Evolutionary conservation across 2,797 vertebrate species (phyloP).

Genomic region (Hippopotamyrus pictus): DNA sequence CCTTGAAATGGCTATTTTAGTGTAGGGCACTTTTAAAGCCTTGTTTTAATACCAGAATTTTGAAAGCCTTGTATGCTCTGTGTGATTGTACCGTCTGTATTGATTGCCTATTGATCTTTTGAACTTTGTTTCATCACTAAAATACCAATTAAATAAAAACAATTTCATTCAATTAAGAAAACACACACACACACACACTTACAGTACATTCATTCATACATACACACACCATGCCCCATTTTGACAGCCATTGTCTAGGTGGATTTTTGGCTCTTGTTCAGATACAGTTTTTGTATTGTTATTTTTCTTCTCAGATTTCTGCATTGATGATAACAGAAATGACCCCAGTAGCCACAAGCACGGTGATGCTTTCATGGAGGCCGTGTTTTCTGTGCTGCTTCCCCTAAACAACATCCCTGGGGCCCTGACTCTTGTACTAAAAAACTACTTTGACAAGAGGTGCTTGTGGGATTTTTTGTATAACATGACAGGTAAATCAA

Average conservation of each 20-base stretch:
- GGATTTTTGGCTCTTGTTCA: slow-evolving; percentile 1
- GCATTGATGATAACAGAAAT: slow-evolving; percentile 39
- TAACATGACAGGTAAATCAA: slow-evolving; percentile 73
- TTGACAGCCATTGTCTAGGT: background rate
- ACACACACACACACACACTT: background rate
- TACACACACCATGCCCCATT: background rate
- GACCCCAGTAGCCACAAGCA: slow-evolving; percentile 43
- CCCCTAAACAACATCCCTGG: slow-evolving; percentile 69
- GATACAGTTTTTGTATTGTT: background rate
- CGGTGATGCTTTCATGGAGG: slow-evolving; percentile 59
- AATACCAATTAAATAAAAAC: background rate
- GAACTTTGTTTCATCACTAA: background rate
- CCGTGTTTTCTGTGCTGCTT: slow-evolving; percentile 72
- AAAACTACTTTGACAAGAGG: slow-evolving; percentile 74
- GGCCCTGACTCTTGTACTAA: slow-evolving; percentile 72
- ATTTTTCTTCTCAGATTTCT: slow-evolving; percentile 50
- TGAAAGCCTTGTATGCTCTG: background rate
- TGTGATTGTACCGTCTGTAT: background rate
- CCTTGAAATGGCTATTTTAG: slow-evolving; percentile 58
- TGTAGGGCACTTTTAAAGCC: slow-evolving; percentile 30
- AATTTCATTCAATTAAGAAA: background rate
- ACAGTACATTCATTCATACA: background rate
- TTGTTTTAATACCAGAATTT: background rate
- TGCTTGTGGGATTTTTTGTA: slow-evolving; percentile 76
- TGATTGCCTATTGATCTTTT: background rate